Evolutionary conservation across 2,113 vertebrate genomes (phyloP), one percentile per base, ranked within the genome.

Genomic region (Poecile atricapillus): DNA sequence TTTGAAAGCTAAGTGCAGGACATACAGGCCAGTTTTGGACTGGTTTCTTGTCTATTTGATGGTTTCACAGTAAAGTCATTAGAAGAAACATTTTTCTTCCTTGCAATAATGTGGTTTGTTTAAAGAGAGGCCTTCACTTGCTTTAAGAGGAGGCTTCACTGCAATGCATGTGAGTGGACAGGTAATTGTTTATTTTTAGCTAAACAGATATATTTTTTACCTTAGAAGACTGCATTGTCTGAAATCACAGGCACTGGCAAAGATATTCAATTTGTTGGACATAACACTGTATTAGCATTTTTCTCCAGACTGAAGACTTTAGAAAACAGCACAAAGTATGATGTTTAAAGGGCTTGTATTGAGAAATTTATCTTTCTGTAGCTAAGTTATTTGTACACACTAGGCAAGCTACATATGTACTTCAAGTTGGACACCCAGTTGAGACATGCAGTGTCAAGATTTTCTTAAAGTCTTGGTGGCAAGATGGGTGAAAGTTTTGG

Each of bases 351-450:
- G 60, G 1, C 13, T 43, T 62, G 59, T 59, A 82, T 27, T 43
- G 58, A 74, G 35, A n/a, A 46, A 28, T 33, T 11, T 5, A 8
- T 43, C 13, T 28, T 90, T 73, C 53, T 53, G n/a, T 46, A 70
- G 43, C n/a, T 39, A 30, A 49, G 5, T 65, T 30, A 12, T 37
- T 27, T 58, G 18, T 73, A 33, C 10, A 43, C 25, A 13, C 9
- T 43, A 28, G 9, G 50, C 11, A 2, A 58, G 12, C 53, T 71
- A 27, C 0, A 0, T 49, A 16, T 11, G 24, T 6, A 0, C 52
- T 55, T 85, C 43, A 49, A 25, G 15, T 44, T 83, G 41, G 31
- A 60, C 33, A 28, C 3, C 3, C 21, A 49, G 18, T 8, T 83
- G 47, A 71, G 58, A 90, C 16, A 60, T 47, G 35, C 18, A 19